Base-by-base conservation (phyloP, 2,113 vertebrate genomes). In the Platycercus adscitus region DNA sequence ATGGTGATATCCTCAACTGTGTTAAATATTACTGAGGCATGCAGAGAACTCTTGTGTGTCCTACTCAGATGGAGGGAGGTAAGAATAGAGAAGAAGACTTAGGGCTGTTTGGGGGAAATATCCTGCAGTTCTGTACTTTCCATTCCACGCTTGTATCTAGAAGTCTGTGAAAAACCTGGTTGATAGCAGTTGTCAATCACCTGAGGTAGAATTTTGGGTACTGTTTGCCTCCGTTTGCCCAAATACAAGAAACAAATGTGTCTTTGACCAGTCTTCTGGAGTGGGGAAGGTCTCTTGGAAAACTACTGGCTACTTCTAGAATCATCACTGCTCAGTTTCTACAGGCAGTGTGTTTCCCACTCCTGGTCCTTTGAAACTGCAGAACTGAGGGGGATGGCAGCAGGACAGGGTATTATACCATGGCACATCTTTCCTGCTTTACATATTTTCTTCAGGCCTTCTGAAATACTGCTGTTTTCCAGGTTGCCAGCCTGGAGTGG, bases 261-360 rank as follows among this genome's bases (percentile, higher is more conserved):
- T 29, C 56, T 76, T 76, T 80, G 52, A 44, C 24, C 5, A 1
- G 6, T 37, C 11, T 50, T n/a, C 2, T 28, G 8, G 24, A 33
- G 24, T 4, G 35, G 28, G 13, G 63, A 35, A 20, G 28, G 28
- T 35, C 13, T 87, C 33, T 65, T 52, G 13, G 58, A 60, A 33
- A 39, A 17, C 37, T 21, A 16, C 7, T 3, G n/a, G 17, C 53
- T 43, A 1, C 39, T 80, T 56, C 33, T 55, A 56, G 82, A 33
- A 16, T 28, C 44, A 11, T 24, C 60, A 5, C 49, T 21, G 49
- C 50, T 71, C 13, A 2, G 9, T 68, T 55, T 13, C 9, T 25
- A 8, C 12, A 17, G 64, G 46, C 81, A 60, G 33, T 0, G 0
- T 2, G 0, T 35, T 83, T 55, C 43, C 43, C 2, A 0, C 26